These are phyloP conservation scores for Sturnus vulgaris DNA, from an alignment of 2,113 vertebrate genomes.

Conservation along the genomic window DNA sequence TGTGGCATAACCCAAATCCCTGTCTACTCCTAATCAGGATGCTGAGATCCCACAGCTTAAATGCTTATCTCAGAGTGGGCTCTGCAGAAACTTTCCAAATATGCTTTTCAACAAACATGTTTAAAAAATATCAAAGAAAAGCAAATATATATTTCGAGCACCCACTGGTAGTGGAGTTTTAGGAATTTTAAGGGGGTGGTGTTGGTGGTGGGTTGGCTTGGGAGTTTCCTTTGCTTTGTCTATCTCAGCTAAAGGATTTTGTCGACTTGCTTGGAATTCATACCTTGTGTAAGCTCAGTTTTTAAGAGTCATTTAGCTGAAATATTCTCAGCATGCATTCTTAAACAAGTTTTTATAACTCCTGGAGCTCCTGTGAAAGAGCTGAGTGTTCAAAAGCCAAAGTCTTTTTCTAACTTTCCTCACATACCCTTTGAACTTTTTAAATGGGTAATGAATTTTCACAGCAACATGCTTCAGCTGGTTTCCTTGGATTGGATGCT, in stretches of 20 bases:
- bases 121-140: not conserved
- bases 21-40: not conserved
- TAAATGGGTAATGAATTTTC: conserved; percentile 26
- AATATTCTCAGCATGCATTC: not conserved
- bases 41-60: not conserved
- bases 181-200: not conserved
- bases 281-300: not conserved
- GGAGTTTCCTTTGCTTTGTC: not conserved
- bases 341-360: not conserved
- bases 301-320: not conserved
- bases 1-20: not conserved
- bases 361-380: not conserved
- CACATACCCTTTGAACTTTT: conserved; percentile 42
- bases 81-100: not conserved
- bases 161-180: not conserved
- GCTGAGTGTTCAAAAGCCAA: not conserved
- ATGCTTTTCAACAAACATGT: not conserved
- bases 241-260: not conserved
- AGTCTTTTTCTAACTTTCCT: conserved; percentile 2
- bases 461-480: conserved; percentile 29
- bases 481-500: conserved; percentile 36
- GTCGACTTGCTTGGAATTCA: not conserved
- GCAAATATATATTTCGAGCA: not conserved
- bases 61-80: not conserved
- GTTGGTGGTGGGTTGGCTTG: rapidly evolving